A percentile compares a stretch with the other conserved stretches of the same genome.
Conservation (phyloP, 2,797 vertebrate species). For the Chrosomus eos region DNA sequence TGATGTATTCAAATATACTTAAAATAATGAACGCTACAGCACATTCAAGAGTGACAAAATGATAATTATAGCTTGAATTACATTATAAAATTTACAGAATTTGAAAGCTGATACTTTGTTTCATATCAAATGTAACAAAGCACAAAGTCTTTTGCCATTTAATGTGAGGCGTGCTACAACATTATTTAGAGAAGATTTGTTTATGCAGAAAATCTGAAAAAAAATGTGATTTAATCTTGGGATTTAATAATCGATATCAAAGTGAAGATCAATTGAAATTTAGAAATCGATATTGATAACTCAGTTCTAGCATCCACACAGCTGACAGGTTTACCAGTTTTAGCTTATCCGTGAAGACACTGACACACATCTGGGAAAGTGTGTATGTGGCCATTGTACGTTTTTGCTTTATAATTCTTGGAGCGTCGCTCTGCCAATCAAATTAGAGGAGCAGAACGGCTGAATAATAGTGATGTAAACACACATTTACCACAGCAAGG, state of each 20-base stretch:
- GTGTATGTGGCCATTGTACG: neutral
- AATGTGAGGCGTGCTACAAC: neutral
- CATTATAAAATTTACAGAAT: neutral
- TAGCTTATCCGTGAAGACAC: neutral
- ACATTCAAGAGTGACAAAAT: neutral
- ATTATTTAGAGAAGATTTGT: neutral
- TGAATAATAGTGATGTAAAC: neutral
- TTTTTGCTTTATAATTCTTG: neutral
- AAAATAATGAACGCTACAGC: neutral
- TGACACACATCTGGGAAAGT: neutral
- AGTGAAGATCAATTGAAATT: too few species aligned
- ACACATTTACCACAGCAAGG: neutral
- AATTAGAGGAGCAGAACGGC: neutral
- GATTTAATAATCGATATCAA: neutral
- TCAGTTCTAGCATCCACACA: too few species aligned
- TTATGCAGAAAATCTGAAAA: too few species aligned
- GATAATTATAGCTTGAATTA: neutral
- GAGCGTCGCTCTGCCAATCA: neutral
- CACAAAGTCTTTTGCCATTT: neutral
- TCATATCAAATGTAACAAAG: neutral
- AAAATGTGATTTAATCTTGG: neutral
- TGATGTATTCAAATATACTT: too few species aligned
- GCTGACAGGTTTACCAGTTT: neutral
- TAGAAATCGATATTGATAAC: too few species aligned
- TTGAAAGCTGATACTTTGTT: neutral